Conservation (phyloP, 1,140 invertebrate species). For the Streblospio benedicti region DNA sequence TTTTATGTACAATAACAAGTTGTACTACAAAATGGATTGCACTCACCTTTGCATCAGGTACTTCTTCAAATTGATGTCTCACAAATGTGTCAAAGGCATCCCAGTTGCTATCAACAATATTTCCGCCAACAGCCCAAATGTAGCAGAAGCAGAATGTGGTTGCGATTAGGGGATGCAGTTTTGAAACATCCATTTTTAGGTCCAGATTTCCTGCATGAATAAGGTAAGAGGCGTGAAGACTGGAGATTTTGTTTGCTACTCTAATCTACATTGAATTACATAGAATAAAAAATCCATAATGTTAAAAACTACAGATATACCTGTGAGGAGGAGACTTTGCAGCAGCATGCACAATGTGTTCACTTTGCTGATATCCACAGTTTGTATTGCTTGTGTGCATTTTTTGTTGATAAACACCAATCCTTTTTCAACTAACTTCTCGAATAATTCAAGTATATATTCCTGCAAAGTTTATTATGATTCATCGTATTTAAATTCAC, state of each 20-base stretch:
- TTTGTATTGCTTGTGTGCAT: constrained; percentile 57
- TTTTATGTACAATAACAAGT: too few relatives aligned
- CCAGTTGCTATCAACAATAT: constrained; percentile 61
- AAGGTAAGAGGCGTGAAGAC: too few relatives aligned
- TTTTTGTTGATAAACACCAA: constrained; percentile 59
- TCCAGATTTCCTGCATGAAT: constrained; percentile 49
- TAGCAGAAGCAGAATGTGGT: constrained; percentile 67
- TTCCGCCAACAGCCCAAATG: constrained; percentile 74
- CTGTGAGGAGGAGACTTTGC: constrained; percentile 56
- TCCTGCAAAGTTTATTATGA: too few relatives aligned
- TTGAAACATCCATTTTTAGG: constrained; percentile 37
- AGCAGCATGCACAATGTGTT: constrained; percentile 63
- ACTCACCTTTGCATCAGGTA: constrained; percentile 53
- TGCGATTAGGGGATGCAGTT: constrained; percentile 53
- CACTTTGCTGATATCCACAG: constrained; percentile 72
- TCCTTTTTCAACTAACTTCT: constrained; percentile 56
- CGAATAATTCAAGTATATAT: constrained; percentile 56
- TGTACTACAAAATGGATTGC: too few relatives aligned
- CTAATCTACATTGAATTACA: too few relatives aligned
- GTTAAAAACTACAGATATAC: too few relatives aligned
- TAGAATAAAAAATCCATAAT: too few relatives aligned
- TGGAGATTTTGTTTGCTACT: too few relatives aligned
- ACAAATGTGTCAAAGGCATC: constrained; percentile 62
- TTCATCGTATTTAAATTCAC: too few relatives aligned
- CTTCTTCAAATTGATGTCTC: constrained; percentile 59